These are phyloP conservation scores for Ephialtes manifestator DNA, from an alignment of 2,888 invertebrate species.

Conservation along the genomic window DNA sequence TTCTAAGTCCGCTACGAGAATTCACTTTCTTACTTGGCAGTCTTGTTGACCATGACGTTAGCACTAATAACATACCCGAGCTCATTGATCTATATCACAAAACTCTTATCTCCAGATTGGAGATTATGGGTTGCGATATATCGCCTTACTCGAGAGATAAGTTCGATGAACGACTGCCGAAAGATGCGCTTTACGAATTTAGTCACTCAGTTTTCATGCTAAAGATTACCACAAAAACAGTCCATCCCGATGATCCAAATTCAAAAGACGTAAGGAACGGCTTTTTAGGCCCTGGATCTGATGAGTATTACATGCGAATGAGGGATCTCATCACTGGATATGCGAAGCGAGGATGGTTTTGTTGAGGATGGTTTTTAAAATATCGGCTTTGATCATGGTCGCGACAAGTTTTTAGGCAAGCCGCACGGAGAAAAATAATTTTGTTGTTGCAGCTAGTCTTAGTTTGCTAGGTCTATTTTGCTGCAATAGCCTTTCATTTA, in stretches of 20 bases:
- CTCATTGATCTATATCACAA: constrained; percentile 87
- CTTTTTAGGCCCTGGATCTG: constrained; percentile 65
- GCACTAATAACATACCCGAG: constrained; percentile 86
- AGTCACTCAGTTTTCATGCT: constrained; percentile 78
- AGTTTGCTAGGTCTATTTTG: too few species aligned
- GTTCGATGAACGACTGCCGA: constrained; percentile 75
- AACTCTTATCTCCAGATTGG: constrained; percentile 85
- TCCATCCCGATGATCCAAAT: constrained; percentile 65
- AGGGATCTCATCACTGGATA: constrained; percentile 69
- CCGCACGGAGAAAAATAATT: too few species aligned
- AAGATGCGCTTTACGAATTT: constrained; percentile 77
- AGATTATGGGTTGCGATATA: constrained; percentile 84
- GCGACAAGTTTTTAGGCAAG: too few species aligned
- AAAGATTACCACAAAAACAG: constrained; percentile 77
- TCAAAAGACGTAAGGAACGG: constrained; percentile 53
- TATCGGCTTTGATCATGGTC: too few species aligned
- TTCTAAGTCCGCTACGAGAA: constrained; percentile 87
- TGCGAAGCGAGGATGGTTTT: constrained; percentile 71
- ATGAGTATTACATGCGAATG: constrained; percentile 69
- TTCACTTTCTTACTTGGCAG: constrained; percentile 88
- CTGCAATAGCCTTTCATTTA: too few species aligned
- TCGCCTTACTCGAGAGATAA: constrained; percentile 73
- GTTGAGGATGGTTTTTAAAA: too few species aligned
- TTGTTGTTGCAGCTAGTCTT: too few species aligned
- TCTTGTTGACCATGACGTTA: constrained; percentile 86